Evolutionary conservation across 53 echinoderm and acorn worm species (phyloP).

Genomic region (Astropecten irregularis): DNA sequence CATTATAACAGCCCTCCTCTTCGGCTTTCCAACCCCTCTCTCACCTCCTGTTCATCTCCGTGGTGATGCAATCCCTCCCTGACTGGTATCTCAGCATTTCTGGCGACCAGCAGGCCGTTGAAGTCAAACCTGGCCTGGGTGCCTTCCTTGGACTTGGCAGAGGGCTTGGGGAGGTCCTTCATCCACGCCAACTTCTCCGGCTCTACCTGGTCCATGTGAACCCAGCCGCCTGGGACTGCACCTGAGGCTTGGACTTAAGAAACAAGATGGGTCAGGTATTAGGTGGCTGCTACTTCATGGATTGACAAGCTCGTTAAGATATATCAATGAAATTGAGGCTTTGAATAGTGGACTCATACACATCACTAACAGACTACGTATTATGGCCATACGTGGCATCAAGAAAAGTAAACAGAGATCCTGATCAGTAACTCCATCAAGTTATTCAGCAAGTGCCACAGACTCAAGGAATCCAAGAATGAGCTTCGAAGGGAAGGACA

Average conservation of each 20-base stretch:
- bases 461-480: too few relatives aligned
- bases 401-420: too few relatives aligned
- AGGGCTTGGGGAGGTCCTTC: conserved; percentile 90
- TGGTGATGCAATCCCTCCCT: conserved; percentile 95
- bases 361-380: too few relatives aligned
- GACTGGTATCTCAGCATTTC: conserved; percentile 78
- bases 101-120: conserved; percentile 83
- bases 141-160: conserved; percentile 74
- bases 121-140: conserved; percentile 93
- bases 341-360: too few relatives aligned
- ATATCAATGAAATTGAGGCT: background rate
- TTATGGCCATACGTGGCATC: too few relatives aligned
- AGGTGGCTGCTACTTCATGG: background rate
- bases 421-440: too few relatives aligned
- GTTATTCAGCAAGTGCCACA: too few relatives aligned
- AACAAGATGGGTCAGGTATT: too few relatives aligned
- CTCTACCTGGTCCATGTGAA: conserved; percentile 84
- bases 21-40: background rate
- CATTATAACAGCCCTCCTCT: too few relatives aligned
- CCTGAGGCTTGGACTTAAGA: conserved; percentile 29
- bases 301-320: background rate
- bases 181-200: conserved; percentile 90
- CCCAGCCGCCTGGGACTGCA: conserved; percentile 75
- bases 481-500: too few relatives aligned
- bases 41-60: conserved; percentile 97